Conservation (phyloP, 2,797 vertebrate genomes). For the Sebastes miniatus region DNA sequence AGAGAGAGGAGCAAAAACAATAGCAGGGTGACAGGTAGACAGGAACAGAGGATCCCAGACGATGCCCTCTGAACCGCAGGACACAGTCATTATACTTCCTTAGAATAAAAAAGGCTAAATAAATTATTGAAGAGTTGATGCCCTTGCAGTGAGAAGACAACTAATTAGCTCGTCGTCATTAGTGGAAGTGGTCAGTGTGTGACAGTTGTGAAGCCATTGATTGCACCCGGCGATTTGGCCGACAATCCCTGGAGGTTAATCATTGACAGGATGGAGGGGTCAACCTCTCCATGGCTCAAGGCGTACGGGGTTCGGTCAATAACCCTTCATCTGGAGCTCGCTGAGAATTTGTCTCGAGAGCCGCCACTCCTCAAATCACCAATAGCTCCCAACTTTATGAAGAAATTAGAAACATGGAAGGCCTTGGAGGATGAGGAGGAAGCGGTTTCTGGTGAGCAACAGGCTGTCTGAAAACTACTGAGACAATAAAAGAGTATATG, state of each 20-base stretch:
- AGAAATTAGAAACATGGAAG: constrained; percentile 22
- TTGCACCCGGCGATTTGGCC: constrained; percentile 20
- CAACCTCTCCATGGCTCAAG: constrained; percentile 34
- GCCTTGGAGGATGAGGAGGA: not conserved
- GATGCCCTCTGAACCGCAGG: not conserved
- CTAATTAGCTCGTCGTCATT: constrained; percentile 57
- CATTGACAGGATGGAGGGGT: constrained; percentile 58
- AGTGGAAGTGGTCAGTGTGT: constrained; percentile 52
- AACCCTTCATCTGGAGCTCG: constrained; percentile 49
- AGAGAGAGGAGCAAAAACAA: not conserved
- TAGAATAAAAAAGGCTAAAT: constrained; percentile 8
- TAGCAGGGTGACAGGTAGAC: not conserved
- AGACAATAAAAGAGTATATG: not conserved
- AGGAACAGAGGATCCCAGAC: not conserved
- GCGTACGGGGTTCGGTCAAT: constrained; percentile 22
- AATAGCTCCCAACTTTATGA: constrained; percentile 20
- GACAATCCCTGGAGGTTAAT: constrained; percentile 54
- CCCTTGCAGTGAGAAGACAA: constrained; percentile 28
- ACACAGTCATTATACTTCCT: not conserved
- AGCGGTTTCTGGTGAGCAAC: not conserved
- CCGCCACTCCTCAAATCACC: constrained; percentile 12
- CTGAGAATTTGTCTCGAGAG: constrained; percentile 33
- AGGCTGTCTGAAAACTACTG: not conserved
- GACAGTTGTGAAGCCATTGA: constrained; percentile 47
- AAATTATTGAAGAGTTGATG: constrained; percentile 35